phyloP scores from a whole-genome alignment of 1,140 invertebrate genomes.

The Palaemon carinicauda region DNA sequence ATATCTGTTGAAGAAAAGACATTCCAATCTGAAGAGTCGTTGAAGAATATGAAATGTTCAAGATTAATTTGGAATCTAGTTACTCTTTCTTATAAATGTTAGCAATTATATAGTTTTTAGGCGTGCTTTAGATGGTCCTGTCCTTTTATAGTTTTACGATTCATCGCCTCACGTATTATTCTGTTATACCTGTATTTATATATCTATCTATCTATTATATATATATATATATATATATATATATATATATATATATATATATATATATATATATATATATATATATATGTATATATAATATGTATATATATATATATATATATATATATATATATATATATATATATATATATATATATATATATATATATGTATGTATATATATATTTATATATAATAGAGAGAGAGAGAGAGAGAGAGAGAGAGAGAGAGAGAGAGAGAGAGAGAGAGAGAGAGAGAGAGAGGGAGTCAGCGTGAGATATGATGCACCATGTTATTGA shows the following conservation, averaged over 20 bases:
- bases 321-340: neutral
- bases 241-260: neutral
- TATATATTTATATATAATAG: conserved; percentile 7
- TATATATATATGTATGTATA: conserved; percentile 13
- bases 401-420: conserved; percentile 11
- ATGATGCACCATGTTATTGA: neutral
- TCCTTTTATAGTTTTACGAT: neutral
- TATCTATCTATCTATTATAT: too few relatives aligned
- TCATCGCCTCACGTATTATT: neutral
- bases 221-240: neutral
- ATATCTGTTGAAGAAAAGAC: neutral
- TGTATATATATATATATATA: too few relatives aligned
- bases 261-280: neutral
- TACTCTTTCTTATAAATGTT: too few relatives aligned
- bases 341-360: neutral
- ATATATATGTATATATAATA: neutral
- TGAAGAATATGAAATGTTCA: neutral
- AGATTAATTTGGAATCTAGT: too few relatives aligned
- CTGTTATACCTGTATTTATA: neutral
- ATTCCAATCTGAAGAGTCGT: neutral
- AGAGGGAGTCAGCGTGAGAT: neutral
- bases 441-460: neutral
- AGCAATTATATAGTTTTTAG: neutral
- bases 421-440: conserved; percentile 14
- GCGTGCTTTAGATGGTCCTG: too few relatives aligned